Percentiles rank a stretch among this genome's conserved stretches.
phyloP scores from a whole-genome alignment of 1,140 invertebrate genomes.

The Platorchestia sp. region DNA sequence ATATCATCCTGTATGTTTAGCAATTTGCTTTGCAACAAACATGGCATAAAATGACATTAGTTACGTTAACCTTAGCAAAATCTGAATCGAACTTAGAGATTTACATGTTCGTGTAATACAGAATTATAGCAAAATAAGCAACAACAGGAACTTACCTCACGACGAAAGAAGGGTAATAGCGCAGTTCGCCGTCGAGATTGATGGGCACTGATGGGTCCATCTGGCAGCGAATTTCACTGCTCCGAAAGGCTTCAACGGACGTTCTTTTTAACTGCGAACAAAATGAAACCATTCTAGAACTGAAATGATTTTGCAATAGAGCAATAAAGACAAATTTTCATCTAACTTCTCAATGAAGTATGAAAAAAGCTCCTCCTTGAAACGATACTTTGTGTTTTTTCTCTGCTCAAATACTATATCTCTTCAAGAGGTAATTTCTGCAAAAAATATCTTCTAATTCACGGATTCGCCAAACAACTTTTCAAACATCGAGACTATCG shows the following conservation, averaged over 20 bases:
- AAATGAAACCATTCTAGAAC: not conserved
- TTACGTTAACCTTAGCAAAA: too few relatives aligned
- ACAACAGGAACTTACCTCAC: not conserved
- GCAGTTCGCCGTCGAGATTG: not conserved
- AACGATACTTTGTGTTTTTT: too few relatives aligned
- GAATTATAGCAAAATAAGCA: too few relatives aligned
- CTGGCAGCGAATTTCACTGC: conserved; percentile 56
- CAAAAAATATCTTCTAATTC: not conserved
- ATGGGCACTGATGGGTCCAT: conserved; percentile 25
- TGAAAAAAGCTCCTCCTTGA: too few relatives aligned
- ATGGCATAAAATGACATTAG: too few relatives aligned
- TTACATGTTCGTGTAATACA: too few relatives aligned
- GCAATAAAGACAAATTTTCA: not conserved
- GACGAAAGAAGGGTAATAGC: not conserved
- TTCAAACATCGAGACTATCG: not conserved
- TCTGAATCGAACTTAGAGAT: too few relatives aligned
- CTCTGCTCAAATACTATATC: too few relatives aligned
- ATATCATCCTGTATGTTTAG: too few relatives aligned
- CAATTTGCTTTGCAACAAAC: too few relatives aligned
- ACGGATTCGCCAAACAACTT: not conserved
- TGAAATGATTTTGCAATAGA: not conserved
- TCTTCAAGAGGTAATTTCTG: not conserved
- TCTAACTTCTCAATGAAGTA: not conserved
- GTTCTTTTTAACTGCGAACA: not conserved
- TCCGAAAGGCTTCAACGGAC: not conserved